Base-by-base conservation (phyloP, 2,113 vertebrate species). In the Passer domesticus region DNA sequence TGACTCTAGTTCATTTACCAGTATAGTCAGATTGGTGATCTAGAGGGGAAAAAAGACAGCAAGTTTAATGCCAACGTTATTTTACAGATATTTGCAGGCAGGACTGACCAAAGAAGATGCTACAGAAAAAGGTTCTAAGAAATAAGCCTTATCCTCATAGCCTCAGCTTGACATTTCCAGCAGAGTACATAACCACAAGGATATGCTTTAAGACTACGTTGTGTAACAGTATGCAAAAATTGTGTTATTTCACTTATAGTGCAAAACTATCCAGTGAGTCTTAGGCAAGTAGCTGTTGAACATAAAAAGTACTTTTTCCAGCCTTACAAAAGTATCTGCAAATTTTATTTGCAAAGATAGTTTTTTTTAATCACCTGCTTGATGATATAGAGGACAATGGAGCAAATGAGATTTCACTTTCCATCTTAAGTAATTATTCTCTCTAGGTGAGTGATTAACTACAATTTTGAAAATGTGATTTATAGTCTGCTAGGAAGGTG, bases 11-110 rank as follows among this genome's bases (percentile, higher is more conserved):
- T 97, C 89, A 87, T 96, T 94, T 37, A 98, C 98, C 79, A 98
- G 56, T 75, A 98, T 75, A 78, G 96, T 98, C 96, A 98, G 92
- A 97, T 98, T 98, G 90, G 63, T 97, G 92, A 98, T 98, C 98
- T 98, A 93, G 94, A 64, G 25, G n/a, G 12, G 11, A 37, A 96
- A 94, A 86, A 74, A 56, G 28, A 89, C 43, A 90, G 44, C 8
- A 82, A 94, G 24, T 95, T 96, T 87, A 84, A 81, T 60, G 28
- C 63, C 35, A 50, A 35, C 9, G 44, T 92, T 79, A 84, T 95
- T 97, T 94, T 94, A 92, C 76, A 96, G 94, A 66, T 94, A 95
- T 95, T 95, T 88, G 21, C 22, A 76, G 77, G 59, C 74, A 92
- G 74, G 24, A 52, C 90, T 77, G 83, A 93, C 91, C 80, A 88